phyloP scores from a whole-genome alignment of 1,140 invertebrate species.

The Hylyphantes graminicola region DNA sequence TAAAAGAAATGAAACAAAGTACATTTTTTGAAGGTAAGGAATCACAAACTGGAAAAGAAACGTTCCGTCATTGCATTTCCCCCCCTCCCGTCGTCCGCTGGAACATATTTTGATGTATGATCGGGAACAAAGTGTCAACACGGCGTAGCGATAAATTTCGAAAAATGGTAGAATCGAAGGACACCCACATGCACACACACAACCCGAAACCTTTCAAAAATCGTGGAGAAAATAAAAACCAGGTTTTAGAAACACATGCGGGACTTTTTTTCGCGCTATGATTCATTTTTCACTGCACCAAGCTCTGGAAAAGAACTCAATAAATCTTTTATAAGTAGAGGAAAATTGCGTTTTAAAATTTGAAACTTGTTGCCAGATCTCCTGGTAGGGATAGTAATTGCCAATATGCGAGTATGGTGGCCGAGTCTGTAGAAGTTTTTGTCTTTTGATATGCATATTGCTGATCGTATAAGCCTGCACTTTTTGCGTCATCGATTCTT shows the following conservation, averaged over 20 bases:
- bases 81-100: not conserved
- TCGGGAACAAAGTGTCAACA: not conserved
- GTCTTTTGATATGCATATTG: slow-evolving; percentile 33
- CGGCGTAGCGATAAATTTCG: slow-evolving; percentile 30
- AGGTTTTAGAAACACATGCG: not conserved
- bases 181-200: not conserved
- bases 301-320: slow-evolving; percentile 21
- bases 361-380: slow-evolving; percentile 47
- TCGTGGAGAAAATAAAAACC: not conserved
- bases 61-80: too few relatives aligned
- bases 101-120: slow-evolving; percentile 7
- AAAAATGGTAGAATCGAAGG: slow-evolving; percentile 2
- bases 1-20: too few relatives aligned
- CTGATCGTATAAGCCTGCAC: not conserved
- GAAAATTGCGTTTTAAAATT: slow-evolving; percentile 51
- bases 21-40: too few relatives aligned
- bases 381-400: slow-evolving; percentile 24
- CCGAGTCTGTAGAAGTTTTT: slow-evolving; percentile 2
- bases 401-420: slow-evolving; percentile 35
- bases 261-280: not conserved
- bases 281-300: slow-evolving; percentile 24
- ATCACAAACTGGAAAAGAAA: too few relatives aligned
- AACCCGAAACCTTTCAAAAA: not conserved
- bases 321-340: slow-evolving; percentile 55
- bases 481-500: not conserved